Base-by-base conservation (phyloP, 2,888 invertebrate genomes). In the Mimas tiliae region DNA sequence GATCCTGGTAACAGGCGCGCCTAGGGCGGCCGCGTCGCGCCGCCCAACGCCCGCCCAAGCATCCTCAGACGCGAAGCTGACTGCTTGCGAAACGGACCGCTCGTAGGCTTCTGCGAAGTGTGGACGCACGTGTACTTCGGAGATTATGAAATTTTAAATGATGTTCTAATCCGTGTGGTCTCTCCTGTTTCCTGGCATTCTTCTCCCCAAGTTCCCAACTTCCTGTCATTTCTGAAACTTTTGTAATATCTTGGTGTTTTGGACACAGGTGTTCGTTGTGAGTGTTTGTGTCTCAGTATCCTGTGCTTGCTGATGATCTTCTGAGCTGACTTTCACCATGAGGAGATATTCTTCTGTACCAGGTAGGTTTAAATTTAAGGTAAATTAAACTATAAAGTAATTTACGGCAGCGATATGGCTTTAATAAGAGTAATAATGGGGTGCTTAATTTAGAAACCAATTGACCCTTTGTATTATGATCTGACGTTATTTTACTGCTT, bases 21-120 rank as follows among this genome's bases (percentile, higher is more conserved):
- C 90, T 90, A 83, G 94, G 94, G 85, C 94, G 93, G 88, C 89
- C 83, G 85, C 84, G 85, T 80, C 86, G 94, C 90, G 94, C 94
- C 78, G 90, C 85, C 76, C 94, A 91, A 68, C 86, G 82, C 72
- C 85, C 83, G 85, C 86, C 86, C 83, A 78, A 86, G 79, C 86
- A 83, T 77, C 79, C 76, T 90, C 91, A 92, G 92, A 92, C 87
- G 87, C 90, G 78, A 77, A 83, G 77, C 79, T 85, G 88, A 81
- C 84, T 87, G 90, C 89, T 83, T 81, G 75, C 88, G 87, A 85
- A 72, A 82, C 93, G 91, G 93, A 89, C 84, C 86, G 86, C 80
- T 89, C 81, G 80, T 77, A 75, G 63, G 66, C 51, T 63, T 62
- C 34, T 63, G 76, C 77, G 81, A 81, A 81, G 76, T 84, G 81